Conservation (phyloP, 2,888 invertebrate genomes). For the Ichneumoninae sp. region DNA sequence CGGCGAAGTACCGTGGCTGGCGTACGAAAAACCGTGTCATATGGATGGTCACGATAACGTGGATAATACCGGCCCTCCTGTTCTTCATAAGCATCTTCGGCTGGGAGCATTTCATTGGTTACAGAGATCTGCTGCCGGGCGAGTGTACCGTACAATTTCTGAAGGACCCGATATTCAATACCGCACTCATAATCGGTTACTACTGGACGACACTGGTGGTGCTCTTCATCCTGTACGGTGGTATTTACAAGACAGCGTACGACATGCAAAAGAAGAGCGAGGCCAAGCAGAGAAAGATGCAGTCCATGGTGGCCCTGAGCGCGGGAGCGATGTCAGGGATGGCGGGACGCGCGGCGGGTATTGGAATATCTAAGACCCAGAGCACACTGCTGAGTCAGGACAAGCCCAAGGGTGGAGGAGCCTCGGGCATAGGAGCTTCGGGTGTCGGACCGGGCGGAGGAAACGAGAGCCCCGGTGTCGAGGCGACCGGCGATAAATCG, state of each 20-base stretch:
- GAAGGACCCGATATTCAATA: slow-evolving; percentile 98
- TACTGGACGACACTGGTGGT: slow-evolving; percentile 99
- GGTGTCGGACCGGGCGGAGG: slow-evolving; percentile 75
- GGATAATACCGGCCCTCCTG: slow-evolving; percentile 97
- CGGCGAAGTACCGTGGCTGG: slow-evolving; percentile 98
- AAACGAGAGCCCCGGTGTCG: slow-evolving; percentile 68
- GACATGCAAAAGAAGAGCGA: slow-evolving; percentile 99
- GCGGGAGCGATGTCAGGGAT: slow-evolving; percentile 96
- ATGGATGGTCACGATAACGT: slow-evolving; percentile 97
- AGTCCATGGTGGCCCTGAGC: slow-evolving; percentile 96
- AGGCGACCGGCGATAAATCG: slow-evolving; percentile 67
- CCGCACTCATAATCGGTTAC: slow-evolving; percentile 97
- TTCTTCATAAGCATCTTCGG: slow-evolving; percentile 99
- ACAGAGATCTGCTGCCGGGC: slow-evolving; percentile 93
- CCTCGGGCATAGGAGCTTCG: slow-evolving; percentile 84
- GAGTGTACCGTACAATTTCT: slow-evolving; percentile 98
- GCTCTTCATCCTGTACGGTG: slow-evolving; percentile 97
- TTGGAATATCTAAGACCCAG: slow-evolving; percentile 92
- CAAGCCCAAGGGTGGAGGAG: slow-evolving; percentile 87
- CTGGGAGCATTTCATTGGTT: slow-evolving; percentile 99
- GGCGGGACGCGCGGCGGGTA: slow-evolving; percentile 94
- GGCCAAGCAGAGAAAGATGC: slow-evolving; percentile 97
- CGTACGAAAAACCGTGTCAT: slow-evolving; percentile 96
- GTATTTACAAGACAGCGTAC: slow-evolving; percentile 98
- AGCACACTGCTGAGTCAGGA: slow-evolving; percentile 88